Evolutionary conservation across 2,113 vertebrate species (phyloP), one percentile per base, ranked within the genome.

Genomic region (Cariama cristata): DNA sequence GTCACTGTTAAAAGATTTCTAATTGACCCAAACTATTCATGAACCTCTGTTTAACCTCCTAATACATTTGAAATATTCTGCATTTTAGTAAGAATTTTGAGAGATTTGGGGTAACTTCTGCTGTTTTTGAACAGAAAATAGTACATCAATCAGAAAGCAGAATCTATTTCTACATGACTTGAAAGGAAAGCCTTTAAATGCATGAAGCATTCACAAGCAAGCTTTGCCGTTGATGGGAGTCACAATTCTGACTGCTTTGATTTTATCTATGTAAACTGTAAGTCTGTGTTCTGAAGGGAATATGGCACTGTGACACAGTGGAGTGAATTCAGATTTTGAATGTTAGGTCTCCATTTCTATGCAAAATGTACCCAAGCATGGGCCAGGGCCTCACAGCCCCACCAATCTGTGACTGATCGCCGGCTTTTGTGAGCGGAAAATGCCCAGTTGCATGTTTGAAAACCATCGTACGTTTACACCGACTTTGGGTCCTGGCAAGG

Each of bases 381-480:
- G 32, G 42, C 35, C 4, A 2, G 53, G 52, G 42, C 17, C 47
- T 33, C 2, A 0, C 49, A 38, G 63, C 50, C 69, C 42, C 62
- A 5, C 32, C 32, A 18, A 45, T 42, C 52, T 8, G 28, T 1
- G 4, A 13, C 28, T 0, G 14, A 23, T 16, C 14, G 7, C 69
- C 12, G 56, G 40, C n/a, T 33, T 53, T 21, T 23, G n/a, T 0
- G 6, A 71, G 58, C 0, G 15, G 63, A 89, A 94, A 88, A 63
- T 1, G 5, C 79, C 49, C 44, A 10, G 59, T 20, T 38, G 45
- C 45, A 9, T 0, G 5, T 60, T 59, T 59, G 75, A 16, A 88
- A 86, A 14, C 58, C 80, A 32, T 3, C 1, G 0, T 1, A 3
- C 2, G 14, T 20, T 66, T 33, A 63, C 42, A 15, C 38, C 9